These are phyloP conservation scores for Spatula versicolor DNA, from an alignment of 2,797 vertebrate genomes.

Conservation along the genomic window DNA sequence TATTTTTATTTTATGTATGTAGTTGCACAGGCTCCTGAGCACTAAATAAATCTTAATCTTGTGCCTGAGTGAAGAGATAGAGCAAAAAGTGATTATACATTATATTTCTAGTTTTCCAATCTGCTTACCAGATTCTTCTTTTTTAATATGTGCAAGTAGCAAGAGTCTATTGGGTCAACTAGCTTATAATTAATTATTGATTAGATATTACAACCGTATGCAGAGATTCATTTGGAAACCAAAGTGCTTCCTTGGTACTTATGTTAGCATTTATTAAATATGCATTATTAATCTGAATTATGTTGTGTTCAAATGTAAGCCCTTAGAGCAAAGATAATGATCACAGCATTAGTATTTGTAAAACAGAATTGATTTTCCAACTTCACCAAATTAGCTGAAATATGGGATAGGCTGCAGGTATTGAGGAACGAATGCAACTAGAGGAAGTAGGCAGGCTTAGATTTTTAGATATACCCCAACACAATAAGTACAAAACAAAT, in stretches of 20 bases:
- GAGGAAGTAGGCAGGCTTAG: neutral
- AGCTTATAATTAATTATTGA: slow-evolving; percentile 76
- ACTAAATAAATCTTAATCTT: slow-evolving; percentile 23
- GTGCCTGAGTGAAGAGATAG: neutral
- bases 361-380: slow-evolving; percentile 67
- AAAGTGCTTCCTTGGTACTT: slow-evolving; percentile 53
- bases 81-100: slow-evolving; percentile 29
- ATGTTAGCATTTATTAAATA: slow-evolving; percentile 68
- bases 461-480: neutral
- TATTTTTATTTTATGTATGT: neutral
- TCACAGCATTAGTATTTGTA: slow-evolving; percentile 58
- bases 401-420: slow-evolving; percentile 13
- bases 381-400: slow-evolving; percentile 65
- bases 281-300: slow-evolving; percentile 71
- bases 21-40: neutral
- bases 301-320: slow-evolving; percentile 58
- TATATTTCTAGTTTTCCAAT: slow-evolving; percentile 23
- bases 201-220: slow-evolving; percentile 46
- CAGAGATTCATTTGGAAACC: slow-evolving; percentile 56
- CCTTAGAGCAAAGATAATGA: slow-evolving; percentile 63
- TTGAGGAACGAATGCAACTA: neutral
- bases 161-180: slow-evolving; percentile 58
- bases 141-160: slow-evolving; percentile 25
- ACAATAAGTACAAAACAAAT: neutral
- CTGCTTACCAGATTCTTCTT: slow-evolving; percentile 40